Conservation (phyloP, 2,888 invertebrate species). For the Acleris holmiana region DNA sequence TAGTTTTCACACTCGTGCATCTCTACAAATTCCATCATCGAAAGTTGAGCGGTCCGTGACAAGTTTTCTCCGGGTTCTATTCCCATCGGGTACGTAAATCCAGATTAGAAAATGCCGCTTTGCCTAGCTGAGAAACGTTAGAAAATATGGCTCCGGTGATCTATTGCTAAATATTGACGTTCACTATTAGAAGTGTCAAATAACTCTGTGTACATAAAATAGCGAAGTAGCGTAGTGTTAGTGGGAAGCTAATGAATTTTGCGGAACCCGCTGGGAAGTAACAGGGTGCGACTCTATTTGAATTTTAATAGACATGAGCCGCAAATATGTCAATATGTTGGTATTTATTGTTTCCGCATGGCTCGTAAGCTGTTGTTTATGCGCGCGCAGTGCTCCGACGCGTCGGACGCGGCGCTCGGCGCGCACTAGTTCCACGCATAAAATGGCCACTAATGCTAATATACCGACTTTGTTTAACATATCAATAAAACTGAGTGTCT, state of each 20-base stretch:
- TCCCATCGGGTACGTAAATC: constrained; percentile 25
- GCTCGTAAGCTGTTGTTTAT: constrained; percentile 2
- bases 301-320: constrained; percentile 30
- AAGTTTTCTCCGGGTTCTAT: constrained; percentile 21
- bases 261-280: constrained; percentile 18
- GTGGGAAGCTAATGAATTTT: constrained; percentile 24
- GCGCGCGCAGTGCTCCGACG: background rate
- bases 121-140: constrained; percentile 7
- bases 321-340: constrained; percentile 28
- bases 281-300: constrained; percentile 22
- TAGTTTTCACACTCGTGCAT: background rate
- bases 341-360: constrained; percentile 29
- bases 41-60: constrained; percentile 3
- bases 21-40: background rate
- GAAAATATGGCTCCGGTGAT: constrained; percentile 11
- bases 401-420: background rate
- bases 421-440: constrained; percentile 10
- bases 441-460: constrained; percentile 7
- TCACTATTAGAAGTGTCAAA: constrained; percentile 31
- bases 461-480: constrained; percentile 15
- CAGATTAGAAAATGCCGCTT: constrained; percentile 29
- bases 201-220: constrained; percentile 25
- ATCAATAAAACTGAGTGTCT: constrained; percentile 14
- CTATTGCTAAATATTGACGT: constrained; percentile 25
- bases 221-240: constrained; percentile 16